These are phyloP conservation scores for Aporophyla lueneburgensis DNA, from an alignment of 2,888 invertebrate genomes.

Conservation along the genomic window DNA sequence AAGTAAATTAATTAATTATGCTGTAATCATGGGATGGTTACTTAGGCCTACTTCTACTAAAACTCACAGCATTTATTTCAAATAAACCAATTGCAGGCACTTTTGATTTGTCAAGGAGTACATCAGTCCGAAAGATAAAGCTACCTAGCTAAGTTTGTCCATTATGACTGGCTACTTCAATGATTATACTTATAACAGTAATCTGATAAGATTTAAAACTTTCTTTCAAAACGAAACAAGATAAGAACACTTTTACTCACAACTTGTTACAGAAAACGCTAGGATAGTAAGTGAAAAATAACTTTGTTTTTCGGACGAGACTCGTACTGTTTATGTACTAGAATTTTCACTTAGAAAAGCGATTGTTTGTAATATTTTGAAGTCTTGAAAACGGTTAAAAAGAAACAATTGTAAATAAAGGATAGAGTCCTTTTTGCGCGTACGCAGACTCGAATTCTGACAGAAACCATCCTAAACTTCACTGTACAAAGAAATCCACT, in stretches of 20 bases:
- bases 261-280: not conserved
- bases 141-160: not conserved
- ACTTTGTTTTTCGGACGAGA: not conserved
- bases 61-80: too few relatives aligned
- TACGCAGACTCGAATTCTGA: constrained; percentile 31
- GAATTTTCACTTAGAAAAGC: constrained; percentile 8
- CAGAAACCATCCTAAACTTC: constrained; percentile 40
- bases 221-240: not conserved
- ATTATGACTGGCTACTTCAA: not conserved
- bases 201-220: not conserved
- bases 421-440: not conserved
- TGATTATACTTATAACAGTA: not conserved
- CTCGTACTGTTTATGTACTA: not conserved
- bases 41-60: not conserved
- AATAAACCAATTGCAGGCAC: too few relatives aligned
- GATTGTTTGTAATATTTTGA: not conserved
- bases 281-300: not conserved
- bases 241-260: not conserved
- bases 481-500: constrained; percentile 66
- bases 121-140: too few relatives aligned
- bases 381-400: not conserved
- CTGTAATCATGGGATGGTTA: too few relatives aligned
- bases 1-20: not conserved
- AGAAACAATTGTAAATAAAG: not conserved
- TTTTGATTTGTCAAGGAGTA: too few relatives aligned